Evolutionary conservation across 2,888 invertebrate genomes (phyloP).

Genomic region (Tromatobia lineatoria): DNA sequence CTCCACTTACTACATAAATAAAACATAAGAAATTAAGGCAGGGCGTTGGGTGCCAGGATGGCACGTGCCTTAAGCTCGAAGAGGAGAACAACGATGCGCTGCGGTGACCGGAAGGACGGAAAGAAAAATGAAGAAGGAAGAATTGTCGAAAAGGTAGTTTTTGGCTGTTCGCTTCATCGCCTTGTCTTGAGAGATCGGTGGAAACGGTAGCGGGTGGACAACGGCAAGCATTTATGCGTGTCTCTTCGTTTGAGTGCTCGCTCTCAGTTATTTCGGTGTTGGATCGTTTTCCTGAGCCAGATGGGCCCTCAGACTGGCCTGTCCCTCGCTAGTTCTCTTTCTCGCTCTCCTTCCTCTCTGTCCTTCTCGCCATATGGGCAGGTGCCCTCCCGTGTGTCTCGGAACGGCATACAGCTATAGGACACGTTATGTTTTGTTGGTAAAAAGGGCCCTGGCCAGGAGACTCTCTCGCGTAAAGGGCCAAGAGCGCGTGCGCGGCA

Average conservation of each 20-base stretch:
- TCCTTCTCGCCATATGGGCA: constrained; percentile 81
- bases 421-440: constrained; percentile 35
- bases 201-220: constrained; percentile 45
- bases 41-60: neutral
- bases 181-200: constrained; percentile 21
- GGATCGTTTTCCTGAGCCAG: constrained; percentile 73
- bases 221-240: constrained; percentile 34
- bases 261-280: constrained; percentile 54
- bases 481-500: constrained; percentile 74
- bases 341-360: constrained; percentile 28
- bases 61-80: constrained; percentile 46
- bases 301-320: constrained; percentile 77
- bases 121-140: constrained; percentile 28
- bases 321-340: constrained; percentile 36
- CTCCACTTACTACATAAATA: constrained; percentile 4
- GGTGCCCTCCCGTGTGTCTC: constrained; percentile 76
- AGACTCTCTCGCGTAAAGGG: constrained; percentile 53
- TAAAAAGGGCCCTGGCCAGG: constrained; percentile 45
- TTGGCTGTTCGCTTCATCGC: constrained; percentile 20
- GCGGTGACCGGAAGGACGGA: constrained; percentile 17
- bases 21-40: constrained; percentile 3
- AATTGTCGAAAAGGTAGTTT: constrained; percentile 39
- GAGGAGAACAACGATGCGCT: constrained; percentile 17
- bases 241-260: neutral
- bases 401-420: constrained; percentile 12